Conservation (phyloP, 2,888 invertebrate genomes). For the Philopedon plagiatum region DNA sequence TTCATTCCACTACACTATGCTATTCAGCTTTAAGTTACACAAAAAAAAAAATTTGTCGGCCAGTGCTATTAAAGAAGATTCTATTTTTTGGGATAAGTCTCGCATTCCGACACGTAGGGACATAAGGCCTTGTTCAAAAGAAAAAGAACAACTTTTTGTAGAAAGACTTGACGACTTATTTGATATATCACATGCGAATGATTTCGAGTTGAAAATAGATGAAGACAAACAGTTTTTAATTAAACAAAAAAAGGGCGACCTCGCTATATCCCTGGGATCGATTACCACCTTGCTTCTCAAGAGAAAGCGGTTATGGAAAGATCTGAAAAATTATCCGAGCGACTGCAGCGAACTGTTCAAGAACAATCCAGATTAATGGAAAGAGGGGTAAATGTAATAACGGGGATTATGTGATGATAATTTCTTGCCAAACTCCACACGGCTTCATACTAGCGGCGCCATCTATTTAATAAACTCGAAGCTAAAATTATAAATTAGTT, state of each 20-base stretch:
- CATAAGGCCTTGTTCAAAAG: neutral
- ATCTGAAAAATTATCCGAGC: neutral
- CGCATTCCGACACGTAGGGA: slow-evolving; percentile 5
- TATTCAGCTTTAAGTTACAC: no score
- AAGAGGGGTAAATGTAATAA: no score
- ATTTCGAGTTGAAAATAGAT: neutral
- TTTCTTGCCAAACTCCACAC: no score
- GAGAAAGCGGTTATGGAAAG: no score
- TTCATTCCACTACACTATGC: no score
- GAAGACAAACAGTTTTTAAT: slow-evolving; percentile 13
- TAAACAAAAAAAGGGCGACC: neutral
- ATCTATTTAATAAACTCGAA: no score
- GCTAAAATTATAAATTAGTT: no score
- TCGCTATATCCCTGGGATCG: no score
- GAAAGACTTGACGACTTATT: slow-evolving; percentile 5
- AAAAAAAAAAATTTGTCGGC: no score
- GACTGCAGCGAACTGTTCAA: neutral
- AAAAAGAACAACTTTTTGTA: neutral
- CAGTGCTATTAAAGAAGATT: slow-evolving; percentile 13
- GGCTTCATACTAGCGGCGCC: no score
- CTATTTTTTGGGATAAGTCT: neutral
- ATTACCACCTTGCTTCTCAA: neutral
- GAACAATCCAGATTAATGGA: neutral
- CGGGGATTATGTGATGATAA: no score
- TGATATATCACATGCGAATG: slow-evolving; percentile 17